Evolutionary conservation across 1,140 invertebrate species (phyloP), one percentile per base, ranked within the genome.

Genomic region (Aphelenchoides fujianensis): DNA sequence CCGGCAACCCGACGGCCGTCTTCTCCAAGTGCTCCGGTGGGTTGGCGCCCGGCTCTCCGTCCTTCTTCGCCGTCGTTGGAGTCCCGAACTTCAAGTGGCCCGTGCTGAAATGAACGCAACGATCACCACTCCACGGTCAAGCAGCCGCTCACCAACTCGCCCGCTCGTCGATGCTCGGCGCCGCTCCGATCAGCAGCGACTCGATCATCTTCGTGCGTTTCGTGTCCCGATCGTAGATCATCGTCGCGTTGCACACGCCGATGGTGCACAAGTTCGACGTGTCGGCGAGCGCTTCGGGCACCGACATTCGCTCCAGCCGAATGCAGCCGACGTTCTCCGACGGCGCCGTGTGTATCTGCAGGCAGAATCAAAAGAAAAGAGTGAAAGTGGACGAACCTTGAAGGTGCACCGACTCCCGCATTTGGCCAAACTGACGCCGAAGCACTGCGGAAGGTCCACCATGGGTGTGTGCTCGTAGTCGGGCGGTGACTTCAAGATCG

Each of bases 381-480:
- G 52, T 1, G 1, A 23, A 53, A 19, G 41, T 23, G 35, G n/a
- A 75, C 48, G 36, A 12, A 75, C 69, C 61, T 71, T 62, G 66
- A 80, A 76, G 70, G 71, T 68, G 59, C 77, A 79, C 32, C 69
- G 69, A 68, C 73, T 71, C 2, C 77, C 79, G 69, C 76, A 72
- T 70, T 79, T 79, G 0, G 69, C 41, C 55, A 79, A 61, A n/a
- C 28, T 37, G 16, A 74, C 41, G 31, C 55, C 64, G 5, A 37
- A 36, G 35, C 71, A 79, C n/a, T 68, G 52, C 19, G 34, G 16
- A 23, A 77, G 54, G 19, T 75, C 76, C 19, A 75, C 34, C 30
- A 59, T 41, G 34, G 35, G 32, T 30, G 71, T 34, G 12, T 64
- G 16, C 9, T 68, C 69, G 35, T 69, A 67, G 27, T 55, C 36